A percentile compares a stretch with the other conserved stretches of the same genome.
Conservation (phyloP, 2,113 vertebrate genomes). For the Tauraco erythrolophus region DNA sequence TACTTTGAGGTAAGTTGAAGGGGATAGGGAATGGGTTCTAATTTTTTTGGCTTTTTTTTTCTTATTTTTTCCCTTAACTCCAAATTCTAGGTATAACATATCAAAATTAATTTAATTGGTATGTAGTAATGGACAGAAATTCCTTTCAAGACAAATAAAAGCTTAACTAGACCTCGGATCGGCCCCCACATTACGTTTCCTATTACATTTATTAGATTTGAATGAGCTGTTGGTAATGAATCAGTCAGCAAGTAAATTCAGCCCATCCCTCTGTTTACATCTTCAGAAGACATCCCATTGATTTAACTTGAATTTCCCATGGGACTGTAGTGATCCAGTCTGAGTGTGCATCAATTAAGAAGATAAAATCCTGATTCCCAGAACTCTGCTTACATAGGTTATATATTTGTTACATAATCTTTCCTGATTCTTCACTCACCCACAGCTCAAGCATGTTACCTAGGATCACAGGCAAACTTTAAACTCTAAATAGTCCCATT, state of each 20-base stretch:
- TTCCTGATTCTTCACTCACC: not conserved
- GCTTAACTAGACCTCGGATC: not conserved
- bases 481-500: not conserved
- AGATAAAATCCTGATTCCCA: not conserved
- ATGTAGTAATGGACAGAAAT: not conserved
- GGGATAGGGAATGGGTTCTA: too few relatives aligned
- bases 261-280: not conserved
- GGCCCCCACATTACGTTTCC: fast-evolving
- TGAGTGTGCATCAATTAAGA: not conserved
- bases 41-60: not conserved
- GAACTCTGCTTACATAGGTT: not conserved
- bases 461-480: not conserved
- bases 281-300: not conserved
- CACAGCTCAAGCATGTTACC: not conserved
- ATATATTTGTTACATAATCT: not conserved
- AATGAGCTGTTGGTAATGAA: not conserved
- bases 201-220: not conserved
- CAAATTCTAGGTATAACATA: not conserved
- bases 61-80: not conserved
- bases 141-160: not conserved
- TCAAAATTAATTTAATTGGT: not conserved
- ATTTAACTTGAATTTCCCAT: not conserved
- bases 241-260: not conserved
- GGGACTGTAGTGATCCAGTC: not conserved
- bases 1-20: not conserved